Percentiles rank a stretch among this genome's conserved stretches.
These are phyloP conservation scores for Paragorgia papillata DNA, from an alignment of 92 coral and sea anemone species.

Conservation along the genomic window DNA sequence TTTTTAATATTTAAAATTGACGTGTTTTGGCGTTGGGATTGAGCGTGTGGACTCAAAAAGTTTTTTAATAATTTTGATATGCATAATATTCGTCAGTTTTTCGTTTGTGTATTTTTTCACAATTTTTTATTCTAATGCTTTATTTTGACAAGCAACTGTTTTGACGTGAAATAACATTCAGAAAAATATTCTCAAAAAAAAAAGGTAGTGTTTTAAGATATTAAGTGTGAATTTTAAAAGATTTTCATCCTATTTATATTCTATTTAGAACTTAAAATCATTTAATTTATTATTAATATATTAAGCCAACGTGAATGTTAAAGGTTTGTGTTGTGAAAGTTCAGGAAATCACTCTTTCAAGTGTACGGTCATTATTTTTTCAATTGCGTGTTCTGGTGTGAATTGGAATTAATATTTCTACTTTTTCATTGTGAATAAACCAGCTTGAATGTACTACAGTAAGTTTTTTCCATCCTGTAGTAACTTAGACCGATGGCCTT, in stretches of 20 bases:
- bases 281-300: constrained; percentile 1
- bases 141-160: constrained; percentile 35
- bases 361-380: too few species aligned
- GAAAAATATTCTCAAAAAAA: constrained; percentile 13
- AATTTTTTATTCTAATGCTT: background rate
- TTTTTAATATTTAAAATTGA: constrained; percentile 1
- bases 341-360: background rate
- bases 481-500: too few species aligned
- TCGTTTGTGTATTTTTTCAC: background rate
- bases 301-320: background rate
- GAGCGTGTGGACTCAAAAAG: background rate
- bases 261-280: constrained; percentile 36
- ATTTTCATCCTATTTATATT: constrained; percentile 36
- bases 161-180: constrained; percentile 26
- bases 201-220: background rate
- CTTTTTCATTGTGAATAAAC: too few species aligned
- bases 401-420: too few species aligned
- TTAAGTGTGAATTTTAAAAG: constrained; percentile 34
- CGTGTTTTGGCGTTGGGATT: background rate
- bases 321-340: background rate
- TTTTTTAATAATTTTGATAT: background rate
- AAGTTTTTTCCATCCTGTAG: too few species aligned
- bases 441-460: too few species aligned
- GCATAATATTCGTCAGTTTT: background rate
- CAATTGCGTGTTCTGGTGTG: too few species aligned